Percentiles rank a stretch among this genome's conserved stretches.
Conservation (phyloP, 2,113 vertebrate genomes). For the Australoheros scitulus region DNA sequence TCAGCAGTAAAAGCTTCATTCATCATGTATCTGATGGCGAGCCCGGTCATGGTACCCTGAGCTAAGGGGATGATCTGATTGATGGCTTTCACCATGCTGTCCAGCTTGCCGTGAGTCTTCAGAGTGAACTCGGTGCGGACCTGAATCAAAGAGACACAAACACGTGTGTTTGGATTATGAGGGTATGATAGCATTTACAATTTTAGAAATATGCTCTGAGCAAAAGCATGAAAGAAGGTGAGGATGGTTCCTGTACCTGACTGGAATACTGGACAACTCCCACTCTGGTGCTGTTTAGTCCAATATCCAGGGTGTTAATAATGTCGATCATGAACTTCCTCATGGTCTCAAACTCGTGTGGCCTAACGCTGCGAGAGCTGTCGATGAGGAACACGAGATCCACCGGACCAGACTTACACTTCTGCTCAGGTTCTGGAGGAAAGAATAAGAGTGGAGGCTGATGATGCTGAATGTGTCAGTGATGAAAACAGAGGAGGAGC, state of each 20-base stretch:
- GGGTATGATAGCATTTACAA: no score
- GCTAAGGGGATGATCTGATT: conserved; percentile 89
- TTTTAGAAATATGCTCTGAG: not conserved
- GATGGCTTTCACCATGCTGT: conserved; percentile 89
- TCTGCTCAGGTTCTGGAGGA: conserved; percentile 73
- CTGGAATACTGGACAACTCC: conserved; percentile 98
- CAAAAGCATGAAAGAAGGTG: not conserved
- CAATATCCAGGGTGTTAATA: conserved; percentile 87
- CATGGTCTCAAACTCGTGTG: conserved; percentile 96
- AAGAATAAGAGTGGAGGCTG: not conserved
- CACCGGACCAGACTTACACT: conserved; percentile 89
- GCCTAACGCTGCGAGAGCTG: conserved; percentile 95
- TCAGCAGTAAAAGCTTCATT: conserved; percentile 87
- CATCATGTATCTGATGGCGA: conserved; percentile 95
- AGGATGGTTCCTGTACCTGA: conserved; percentile 71
- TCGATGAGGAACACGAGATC: conserved; percentile 97
- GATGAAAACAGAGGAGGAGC: rapidly evolving
- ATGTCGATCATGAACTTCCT: conserved; percentile 94
- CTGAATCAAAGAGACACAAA: conserved; percentile 21
- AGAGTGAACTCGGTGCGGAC: conserved; percentile 95
- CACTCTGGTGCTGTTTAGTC: conserved; percentile 86
- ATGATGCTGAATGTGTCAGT: not conserved
- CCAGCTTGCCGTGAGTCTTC: conserved; percentile 81
- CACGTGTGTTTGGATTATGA: no score
- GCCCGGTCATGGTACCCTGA: conserved; percentile 97